Conservation (phyloP, 2,113 vertebrate species). For the Oreocharis arfaki region DNA sequence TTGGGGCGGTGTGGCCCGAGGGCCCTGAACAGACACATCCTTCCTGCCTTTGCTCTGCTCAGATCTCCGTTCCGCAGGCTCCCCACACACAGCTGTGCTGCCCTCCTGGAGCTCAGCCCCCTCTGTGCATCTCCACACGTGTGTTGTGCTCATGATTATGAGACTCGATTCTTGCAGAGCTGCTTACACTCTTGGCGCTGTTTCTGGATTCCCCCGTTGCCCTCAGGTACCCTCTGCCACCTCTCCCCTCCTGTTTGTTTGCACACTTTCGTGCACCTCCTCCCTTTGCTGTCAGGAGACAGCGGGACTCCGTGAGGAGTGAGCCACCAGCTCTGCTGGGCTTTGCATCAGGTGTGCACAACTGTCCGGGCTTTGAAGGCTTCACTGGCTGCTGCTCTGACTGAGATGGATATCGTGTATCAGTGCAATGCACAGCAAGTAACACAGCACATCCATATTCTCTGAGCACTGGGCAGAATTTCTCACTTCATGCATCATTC, state of each 20-base stretch:
- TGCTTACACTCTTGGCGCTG: not conserved
- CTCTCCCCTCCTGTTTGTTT: not conserved
- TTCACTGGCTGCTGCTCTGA: not conserved
- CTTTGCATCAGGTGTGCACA: not conserved
- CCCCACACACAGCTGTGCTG: not conserved
- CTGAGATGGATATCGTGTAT: not conserved
- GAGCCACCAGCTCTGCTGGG: not conserved
- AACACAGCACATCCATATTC: not conserved
- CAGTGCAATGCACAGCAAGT: not conserved
- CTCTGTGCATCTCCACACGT: not conserved
- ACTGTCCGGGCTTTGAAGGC: not conserved
- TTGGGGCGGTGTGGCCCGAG: not conserved
- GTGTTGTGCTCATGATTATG: not conserved
- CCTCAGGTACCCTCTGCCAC: not conserved
- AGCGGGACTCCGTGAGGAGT: not conserved
- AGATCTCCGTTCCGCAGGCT: accelerated
- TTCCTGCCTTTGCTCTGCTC: not conserved
- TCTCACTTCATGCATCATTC: not conserved
- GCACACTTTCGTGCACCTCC: not conserved
- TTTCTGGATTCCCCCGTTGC: not conserved
- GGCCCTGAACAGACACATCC: accelerated
- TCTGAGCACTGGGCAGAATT: slow-evolving; percentile 3
- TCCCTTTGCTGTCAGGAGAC: not conserved
- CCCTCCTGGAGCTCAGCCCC: not conserved
- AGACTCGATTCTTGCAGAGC: not conserved